Base-by-base conservation (phyloP, 2,113 vertebrate species). In the Scomber scombrus region DNA sequence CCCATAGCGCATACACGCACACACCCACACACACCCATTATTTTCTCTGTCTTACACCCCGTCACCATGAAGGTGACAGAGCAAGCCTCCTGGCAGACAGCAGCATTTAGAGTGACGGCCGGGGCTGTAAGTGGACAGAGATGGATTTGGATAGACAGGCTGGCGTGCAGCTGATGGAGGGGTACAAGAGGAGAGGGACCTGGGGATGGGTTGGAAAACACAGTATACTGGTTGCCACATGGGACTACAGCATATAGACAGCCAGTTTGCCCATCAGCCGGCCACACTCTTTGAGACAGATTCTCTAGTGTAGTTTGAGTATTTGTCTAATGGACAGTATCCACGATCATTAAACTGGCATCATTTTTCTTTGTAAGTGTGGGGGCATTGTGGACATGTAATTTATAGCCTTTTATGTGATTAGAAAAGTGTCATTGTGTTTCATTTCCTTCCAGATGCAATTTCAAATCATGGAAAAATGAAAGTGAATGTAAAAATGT, bases 81-180 rank as follows among this genome's bases (percentile, higher is more conserved):
- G 75, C 68, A 58, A 64, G 79, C 85, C 82, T 82, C 77, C 70
- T 79, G 86, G 85, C 82, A 78, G 60, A 78, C 82, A 84, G 76
- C 85, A 79, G 79, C 62, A 86, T 80, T 85, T 78, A 85, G 82
- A 88, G 23, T 51, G 85, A 78, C 55, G 56, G 77, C 65, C 16
- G 11, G 57, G 34, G 72, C 29, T 71, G 71, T 88, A 96, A 96
- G 96, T 84, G 96, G 96, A 93, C 95, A 96, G 91, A 95, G 95
- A 89, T 94, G 96, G 75, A 87, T 81, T 83, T 76, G 68, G 70
- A 62, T 45, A 29, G 83, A 82, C 82, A 65, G 60, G 71, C 52
- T 52, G 73, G 23, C 4, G 11, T 62, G 45, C 49, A 50, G 61
- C 49, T 91, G 80, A 89, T 63, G 73, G 74, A 86, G 86, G 76